phyloP scores from a whole-genome alignment of 2,888 invertebrate species.

The Mylabris sibirica region DNA sequence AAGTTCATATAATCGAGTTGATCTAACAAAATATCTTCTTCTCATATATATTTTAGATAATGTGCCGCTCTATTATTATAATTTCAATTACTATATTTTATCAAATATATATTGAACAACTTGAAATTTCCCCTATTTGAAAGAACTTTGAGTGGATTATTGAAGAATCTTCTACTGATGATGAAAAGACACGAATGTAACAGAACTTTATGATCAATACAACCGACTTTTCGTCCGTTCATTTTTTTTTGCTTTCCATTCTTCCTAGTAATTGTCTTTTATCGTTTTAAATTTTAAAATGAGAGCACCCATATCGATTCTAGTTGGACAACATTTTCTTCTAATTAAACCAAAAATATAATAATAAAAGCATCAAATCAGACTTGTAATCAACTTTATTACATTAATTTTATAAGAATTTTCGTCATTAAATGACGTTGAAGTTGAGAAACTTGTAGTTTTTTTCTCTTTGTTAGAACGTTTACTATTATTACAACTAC shows the following conservation, averaged over 20 bases:
- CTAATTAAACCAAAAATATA: neutral
- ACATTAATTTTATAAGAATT: neutral
- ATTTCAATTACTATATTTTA: neutral
- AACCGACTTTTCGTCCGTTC: neutral
- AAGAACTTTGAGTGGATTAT: slow-evolving; percentile 15
- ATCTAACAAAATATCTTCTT: no score
- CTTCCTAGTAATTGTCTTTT: slow-evolving; percentile 14
- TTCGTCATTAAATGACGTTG: neutral
- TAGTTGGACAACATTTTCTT: neutral
- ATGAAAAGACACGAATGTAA: slow-evolving; percentile 13
- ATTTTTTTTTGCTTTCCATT: neutral
- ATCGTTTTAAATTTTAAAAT: neutral
- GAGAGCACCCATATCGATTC: neutral
- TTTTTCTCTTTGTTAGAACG: neutral
- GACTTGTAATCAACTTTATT: neutral
- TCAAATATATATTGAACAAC: neutral
- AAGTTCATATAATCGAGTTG: no score
- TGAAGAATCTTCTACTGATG: neutral
- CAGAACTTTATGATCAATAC: slow-evolving; percentile 5
- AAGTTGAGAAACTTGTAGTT: slow-evolving; percentile 1
- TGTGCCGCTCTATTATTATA: no score
- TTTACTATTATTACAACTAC: slow-evolving; percentile 16
- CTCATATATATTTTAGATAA: no score
- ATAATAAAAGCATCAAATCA: neutral
- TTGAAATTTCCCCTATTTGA: slow-evolving; percentile 7